A percentile compares a stretch with the other conserved stretches of the same genome.
Evolutionary conservation across 1,140 invertebrate species (phyloP).

Genomic region (Panulirus ornatus): DNA sequence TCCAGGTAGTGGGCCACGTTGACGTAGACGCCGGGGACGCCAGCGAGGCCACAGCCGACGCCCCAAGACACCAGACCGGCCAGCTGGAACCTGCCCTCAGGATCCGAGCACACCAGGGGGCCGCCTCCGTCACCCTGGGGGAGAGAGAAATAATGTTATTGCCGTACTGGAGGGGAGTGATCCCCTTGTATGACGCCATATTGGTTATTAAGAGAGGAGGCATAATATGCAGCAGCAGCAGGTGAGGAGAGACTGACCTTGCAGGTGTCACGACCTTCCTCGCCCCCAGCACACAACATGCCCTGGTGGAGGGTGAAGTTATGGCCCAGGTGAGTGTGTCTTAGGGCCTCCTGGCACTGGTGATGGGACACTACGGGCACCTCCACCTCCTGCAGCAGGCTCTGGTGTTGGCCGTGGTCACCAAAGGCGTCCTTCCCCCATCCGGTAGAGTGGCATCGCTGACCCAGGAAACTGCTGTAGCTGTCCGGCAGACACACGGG

Average conservation of each 20-base stretch:
- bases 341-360: slow-evolving; percentile 71
- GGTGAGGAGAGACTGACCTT: slow-evolving; percentile 74
- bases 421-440: slow-evolving; percentile 90
- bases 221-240: neutral
- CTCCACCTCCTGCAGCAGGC: slow-evolving; percentile 81
- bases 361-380: slow-evolving; percentile 68
- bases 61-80: slow-evolving; percentile 95
- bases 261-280: slow-evolving; percentile 90
- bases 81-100: slow-evolving; percentile 87
- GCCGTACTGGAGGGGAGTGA: neutral
- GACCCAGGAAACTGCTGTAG: slow-evolving; percentile 82
- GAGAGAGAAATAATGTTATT: neutral
- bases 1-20: slow-evolving; percentile 84
- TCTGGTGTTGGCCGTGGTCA: slow-evolving; percentile 83
- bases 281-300: slow-evolving; percentile 94
- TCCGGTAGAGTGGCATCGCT: slow-evolving; percentile 86
- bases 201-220: neutral
- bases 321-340: slow-evolving; percentile 70
- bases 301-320: slow-evolving; percentile 79
- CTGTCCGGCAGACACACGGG: slow-evolving; percentile 84
- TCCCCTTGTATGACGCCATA: neutral
- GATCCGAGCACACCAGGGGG: slow-evolving; percentile 91
- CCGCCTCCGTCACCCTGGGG: slow-evolving; percentile 90
- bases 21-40: slow-evolving; percentile 93
- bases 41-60: slow-evolving; percentile 88